phyloP scores from a whole-genome alignment of 2,113 vertebrate genomes.

The Nycticorax nycticorax region DNA sequence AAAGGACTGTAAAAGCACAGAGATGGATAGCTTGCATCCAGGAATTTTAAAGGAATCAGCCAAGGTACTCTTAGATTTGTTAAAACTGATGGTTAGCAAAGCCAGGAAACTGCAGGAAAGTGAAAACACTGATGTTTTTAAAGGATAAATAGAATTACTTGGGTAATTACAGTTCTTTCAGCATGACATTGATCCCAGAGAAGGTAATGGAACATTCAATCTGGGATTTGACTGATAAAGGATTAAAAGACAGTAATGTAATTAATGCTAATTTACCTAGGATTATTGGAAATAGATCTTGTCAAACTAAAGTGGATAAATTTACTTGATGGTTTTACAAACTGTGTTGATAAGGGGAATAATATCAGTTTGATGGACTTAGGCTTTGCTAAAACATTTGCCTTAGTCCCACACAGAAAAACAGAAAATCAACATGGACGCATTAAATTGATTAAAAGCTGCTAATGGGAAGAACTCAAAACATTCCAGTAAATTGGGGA shows the following conservation, averaged over 20 bases:
- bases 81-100: background rate
- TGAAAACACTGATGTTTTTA: background rate
- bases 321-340: background rate
- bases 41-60: background rate
- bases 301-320: background rate
- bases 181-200: background rate
- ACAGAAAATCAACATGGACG: background rate
- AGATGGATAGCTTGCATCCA: background rate
- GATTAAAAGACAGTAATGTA: background rate
- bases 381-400: background rate
- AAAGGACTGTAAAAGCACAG: background rate
- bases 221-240: background rate
- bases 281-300: background rate
- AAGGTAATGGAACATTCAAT: background rate
- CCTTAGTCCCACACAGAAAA: background rate
- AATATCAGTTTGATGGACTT: background rate
- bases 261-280: conserved; percentile 14
- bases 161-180: background rate
- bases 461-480: conserved; percentile 18
- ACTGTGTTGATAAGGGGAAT: background rate
- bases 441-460: conserved; percentile 24
- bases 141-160: background rate
- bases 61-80: background rate
- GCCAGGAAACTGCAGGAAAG: background rate
- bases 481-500: conserved; percentile 3